phyloP scores from a whole-genome alignment of 2,888 invertebrate genomes.

The Nymphalis urticae region DNA sequence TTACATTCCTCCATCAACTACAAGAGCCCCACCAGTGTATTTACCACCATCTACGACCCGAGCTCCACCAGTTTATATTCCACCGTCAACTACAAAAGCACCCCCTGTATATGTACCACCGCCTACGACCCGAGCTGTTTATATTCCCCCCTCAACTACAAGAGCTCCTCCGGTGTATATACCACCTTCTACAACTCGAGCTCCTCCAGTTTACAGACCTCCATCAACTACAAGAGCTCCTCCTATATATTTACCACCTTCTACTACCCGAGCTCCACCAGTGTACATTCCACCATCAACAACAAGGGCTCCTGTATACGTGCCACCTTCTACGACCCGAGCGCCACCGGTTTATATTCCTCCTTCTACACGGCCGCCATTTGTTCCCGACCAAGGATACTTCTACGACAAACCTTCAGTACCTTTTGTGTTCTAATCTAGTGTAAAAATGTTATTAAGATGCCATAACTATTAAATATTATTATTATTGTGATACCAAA shows the following conservation, averaged over 20 bases:
- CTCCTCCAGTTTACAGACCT: conserved; percentile 44
- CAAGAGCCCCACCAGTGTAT: conserved; percentile 19
- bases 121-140: conserved; percentile 40
- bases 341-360: conserved; percentile 39
- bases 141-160: conserved; percentile 39
- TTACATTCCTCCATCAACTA: conserved; percentile 24
- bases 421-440: conserved; percentile 70
- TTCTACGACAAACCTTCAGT: conserved; percentile 73
- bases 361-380: conserved; percentile 57
- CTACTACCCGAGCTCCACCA: conserved; percentile 42
- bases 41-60: conserved; percentile 36
- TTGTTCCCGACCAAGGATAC: conserved; percentile 66
- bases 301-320: conserved; percentile 31
- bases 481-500: conserved; percentile 78
- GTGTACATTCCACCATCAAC: conserved; percentile 49
- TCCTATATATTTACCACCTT: conserved; percentile 49
- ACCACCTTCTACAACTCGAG: conserved; percentile 39
- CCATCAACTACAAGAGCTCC: conserved; percentile 55
- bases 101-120: conserved; percentile 38
- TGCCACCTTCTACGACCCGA: conserved; percentile 34
- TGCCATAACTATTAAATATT: conserved; percentile 52
- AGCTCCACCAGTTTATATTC: conserved; percentile 39
- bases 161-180: conserved; percentile 43
- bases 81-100: conserved; percentile 38
- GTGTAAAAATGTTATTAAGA: conserved; percentile 40